These are phyloP conservation scores for Tapirus terrestris DNA, from an alignment of 2,113 vertebrate species.

Conservation along the genomic window DNA sequence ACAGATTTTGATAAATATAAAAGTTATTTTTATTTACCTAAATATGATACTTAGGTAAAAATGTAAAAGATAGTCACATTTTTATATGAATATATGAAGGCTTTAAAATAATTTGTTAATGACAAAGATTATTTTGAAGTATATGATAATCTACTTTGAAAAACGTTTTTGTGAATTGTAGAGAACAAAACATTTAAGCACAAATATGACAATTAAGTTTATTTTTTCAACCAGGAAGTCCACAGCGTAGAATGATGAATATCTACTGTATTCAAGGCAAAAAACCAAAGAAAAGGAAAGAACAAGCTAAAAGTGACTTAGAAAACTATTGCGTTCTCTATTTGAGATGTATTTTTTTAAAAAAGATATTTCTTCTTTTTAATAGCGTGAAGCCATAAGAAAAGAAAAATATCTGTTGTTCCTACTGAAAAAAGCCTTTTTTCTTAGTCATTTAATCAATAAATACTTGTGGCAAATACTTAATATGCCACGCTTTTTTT, in stretches of 20 bases:
- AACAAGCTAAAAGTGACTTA: slow-evolving; percentile 35
- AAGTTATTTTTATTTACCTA: slow-evolving; percentile 7
- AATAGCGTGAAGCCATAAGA: background rate
- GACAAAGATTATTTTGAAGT: slow-evolving; percentile 40
- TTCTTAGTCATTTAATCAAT: slow-evolving; percentile 11
- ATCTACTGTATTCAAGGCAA: background rate
- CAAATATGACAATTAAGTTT: background rate
- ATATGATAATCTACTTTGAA: background rate
- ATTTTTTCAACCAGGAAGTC: slow-evolving; percentile 14
- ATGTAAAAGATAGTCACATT: slow-evolving; percentile 9
- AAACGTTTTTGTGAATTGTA: background rate
- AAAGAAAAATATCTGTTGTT: slow-evolving; percentile 40
- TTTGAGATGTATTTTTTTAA: background rate
- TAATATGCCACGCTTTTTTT: background rate
- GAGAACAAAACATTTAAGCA: background rate
- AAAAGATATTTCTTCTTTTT: background rate
- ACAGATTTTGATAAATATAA: background rate
- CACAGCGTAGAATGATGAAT: background rate
- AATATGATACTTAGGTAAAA: background rate
- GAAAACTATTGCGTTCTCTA: slow-evolving; percentile 2
- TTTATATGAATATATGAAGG: background rate
- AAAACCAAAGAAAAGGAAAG: background rate
- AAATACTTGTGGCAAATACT: slow-evolving; percentile 46
- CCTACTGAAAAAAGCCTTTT: slow-evolving; percentile 10
- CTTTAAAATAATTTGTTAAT: slow-evolving; percentile 33